A percentile compares a stretch with the other conserved stretches of the same genome.
Evolutionary conservation across 1,140 invertebrate species (phyloP).

Genomic region (Cotesia chilonis): DNA sequence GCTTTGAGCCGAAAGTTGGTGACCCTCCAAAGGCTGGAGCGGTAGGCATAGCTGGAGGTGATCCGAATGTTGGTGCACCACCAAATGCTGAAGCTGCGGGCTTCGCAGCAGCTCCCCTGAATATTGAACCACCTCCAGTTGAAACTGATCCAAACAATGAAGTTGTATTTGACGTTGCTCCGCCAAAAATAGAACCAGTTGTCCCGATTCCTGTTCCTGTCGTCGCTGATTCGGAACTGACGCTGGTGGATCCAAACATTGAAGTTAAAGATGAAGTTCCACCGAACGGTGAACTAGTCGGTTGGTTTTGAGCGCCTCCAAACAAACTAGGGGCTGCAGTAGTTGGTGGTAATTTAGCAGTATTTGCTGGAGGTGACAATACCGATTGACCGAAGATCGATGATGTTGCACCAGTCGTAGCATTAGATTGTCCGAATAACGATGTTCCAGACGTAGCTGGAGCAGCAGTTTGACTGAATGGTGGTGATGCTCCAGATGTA

Average conservation of each 20-base stretch:
- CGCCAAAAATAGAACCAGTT: conserved; percentile 3
- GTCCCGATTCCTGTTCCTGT: not conserved
- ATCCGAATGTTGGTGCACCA: conserved; percentile 19
- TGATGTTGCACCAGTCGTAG: not conserved
- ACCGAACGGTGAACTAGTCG: conserved; percentile 41
- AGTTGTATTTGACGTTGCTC: conserved; percentile 20
- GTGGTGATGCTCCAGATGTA: too few species aligned
- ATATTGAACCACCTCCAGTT: conserved; percentile 17
- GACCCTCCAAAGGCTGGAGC: conserved; percentile 42
- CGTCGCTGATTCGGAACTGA: too few species aligned
- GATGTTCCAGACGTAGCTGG: not conserved
- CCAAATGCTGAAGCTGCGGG: conserved; percentile 9
- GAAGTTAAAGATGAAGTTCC: conserved; percentile 18
- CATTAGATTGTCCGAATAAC: conserved; percentile 13
- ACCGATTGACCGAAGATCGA: not conserved
- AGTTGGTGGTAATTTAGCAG: not conserved
- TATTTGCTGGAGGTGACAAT: not conserved
- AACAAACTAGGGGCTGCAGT: not conserved
- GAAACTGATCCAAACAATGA: conserved; percentile 6
- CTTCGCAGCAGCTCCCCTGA: conserved; percentile 16
- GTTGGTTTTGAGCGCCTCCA: not conserved
- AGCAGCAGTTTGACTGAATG: not conserved
- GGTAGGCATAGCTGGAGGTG: conserved; percentile 11
- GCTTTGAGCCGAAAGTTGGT: conserved; percentile 41
- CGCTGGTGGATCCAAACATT: not conserved